Conservation (phyloP, 2,113 vertebrate genomes). For the Catharus fuscescens region DNA sequence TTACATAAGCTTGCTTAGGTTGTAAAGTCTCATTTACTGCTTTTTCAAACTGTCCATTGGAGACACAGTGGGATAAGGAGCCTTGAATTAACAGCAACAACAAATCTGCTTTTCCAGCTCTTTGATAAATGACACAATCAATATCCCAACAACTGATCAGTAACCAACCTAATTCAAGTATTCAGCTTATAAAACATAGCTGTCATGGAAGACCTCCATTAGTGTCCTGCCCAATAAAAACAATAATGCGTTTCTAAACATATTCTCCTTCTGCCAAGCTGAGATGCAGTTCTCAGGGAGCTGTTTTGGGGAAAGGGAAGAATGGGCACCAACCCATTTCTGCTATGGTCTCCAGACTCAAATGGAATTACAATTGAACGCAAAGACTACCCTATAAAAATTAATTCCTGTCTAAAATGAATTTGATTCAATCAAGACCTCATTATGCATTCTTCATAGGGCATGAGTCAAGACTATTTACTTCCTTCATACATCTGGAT, state of each 20-base stretch:
- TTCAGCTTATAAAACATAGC: constrained; percentile 81
- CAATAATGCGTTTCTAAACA: constrained; percentile 81
- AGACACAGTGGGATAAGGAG: not conserved
- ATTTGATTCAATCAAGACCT: constrained; percentile 78
- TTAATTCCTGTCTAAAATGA: constrained; percentile 78
- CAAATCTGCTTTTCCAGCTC: constrained; percentile 57
- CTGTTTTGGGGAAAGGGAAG: constrained; percentile 49
- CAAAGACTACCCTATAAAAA: constrained; percentile 75
- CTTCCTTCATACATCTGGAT: constrained; percentile 71
- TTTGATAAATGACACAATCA: constrained; percentile 82
- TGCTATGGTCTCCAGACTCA: constrained; percentile 72
- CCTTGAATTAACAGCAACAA: constrained; percentile 69
- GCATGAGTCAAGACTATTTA: constrained; percentile 73
- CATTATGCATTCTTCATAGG: constrained; percentile 72
- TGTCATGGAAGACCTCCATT: constrained; percentile 79
- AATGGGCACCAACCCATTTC: constrained; percentile 70
- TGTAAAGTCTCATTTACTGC: not conserved
- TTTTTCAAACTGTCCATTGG: not conserved
- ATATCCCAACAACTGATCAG: constrained; percentile 82
- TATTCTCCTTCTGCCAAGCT: constrained; percentile 57
- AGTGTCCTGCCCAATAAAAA: constrained; percentile 82
- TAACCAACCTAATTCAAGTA: constrained; percentile 79
- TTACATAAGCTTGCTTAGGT: not conserved
- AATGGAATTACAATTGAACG: constrained; percentile 82
- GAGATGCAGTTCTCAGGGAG: constrained; percentile 49